Base-by-base conservation (phyloP, 2,888 invertebrate species). In the Drosophila imparisetae region DNA sequence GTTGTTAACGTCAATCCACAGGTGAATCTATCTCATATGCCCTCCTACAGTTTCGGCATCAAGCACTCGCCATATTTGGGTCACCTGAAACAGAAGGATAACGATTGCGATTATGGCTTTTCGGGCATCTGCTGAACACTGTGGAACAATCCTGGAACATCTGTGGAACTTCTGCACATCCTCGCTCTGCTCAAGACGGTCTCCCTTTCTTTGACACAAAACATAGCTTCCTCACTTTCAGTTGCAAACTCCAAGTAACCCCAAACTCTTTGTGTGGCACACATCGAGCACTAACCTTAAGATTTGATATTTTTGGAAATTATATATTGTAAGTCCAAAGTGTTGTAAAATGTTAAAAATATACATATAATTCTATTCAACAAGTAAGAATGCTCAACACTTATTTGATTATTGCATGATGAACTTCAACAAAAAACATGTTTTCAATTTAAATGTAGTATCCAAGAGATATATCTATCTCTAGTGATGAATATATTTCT, bases 41-140 rank as follows among this genome's bases (percentile, higher is more conserved):
- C 95, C 67, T 94, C 96, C 42, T 95, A 96, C 87, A 96, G 96
- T 75, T 97, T 97, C 90, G 97, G 97, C 79, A 97, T 98, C 87
- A 96, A 96, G 92, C 97, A 97, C 93, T 97, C 97, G n/a, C 96
- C 95, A 24, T 95, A 96, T 88, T 94, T 95, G 80, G 95, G 95
- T 21, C 94, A 94, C 52, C 87, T 93, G 55, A 91, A 90, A 38
- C 92, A 93, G 69, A 80, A 75, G 69, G 78, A 77, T 24, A 62
- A 66, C 52, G 81, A 90, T 38, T 86, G 81, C 38, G 90, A 91
- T 68, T 86, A 81, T 36, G 84, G 90, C 57, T 91, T 92, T 73
- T 92, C 92, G 50, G 91, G 91, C 55, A 91, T 92, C 64, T 91
- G 91, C 78, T 92, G 73, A 90, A 79, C 42, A 27, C 18, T 27